phyloP scores from a whole-genome alignment of 1,140 invertebrate species.

The Scaptomyza graminum region DNA sequence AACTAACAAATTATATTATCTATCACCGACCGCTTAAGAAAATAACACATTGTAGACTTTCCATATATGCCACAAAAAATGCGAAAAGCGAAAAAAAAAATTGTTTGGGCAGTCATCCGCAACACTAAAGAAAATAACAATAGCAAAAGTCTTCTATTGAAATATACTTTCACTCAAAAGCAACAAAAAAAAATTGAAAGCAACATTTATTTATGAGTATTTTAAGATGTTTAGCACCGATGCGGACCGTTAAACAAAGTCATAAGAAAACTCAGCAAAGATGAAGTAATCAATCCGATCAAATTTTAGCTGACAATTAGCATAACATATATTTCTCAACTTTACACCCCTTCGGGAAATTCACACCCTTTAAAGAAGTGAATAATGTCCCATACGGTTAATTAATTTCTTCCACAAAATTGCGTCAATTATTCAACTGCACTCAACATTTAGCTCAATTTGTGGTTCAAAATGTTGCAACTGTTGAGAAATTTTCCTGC shows the following conservation, averaged over 20 bases:
- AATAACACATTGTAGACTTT: conserved; percentile 23
- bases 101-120: conserved; percentile 42
- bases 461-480: conserved; percentile 44
- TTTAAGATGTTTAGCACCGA: conserved; percentile 51
- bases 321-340: neutral
- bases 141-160: conserved; percentile 39
- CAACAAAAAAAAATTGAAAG: conserved; percentile 61
- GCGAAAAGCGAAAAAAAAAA: conserved; percentile 39
- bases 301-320: conserved; percentile 14
- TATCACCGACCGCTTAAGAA: conserved; percentile 25
- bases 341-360: conserved; percentile 19
- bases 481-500: conserved; percentile 28
- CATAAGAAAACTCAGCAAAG: conserved; percentile 13
- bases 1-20: conserved; percentile 13
- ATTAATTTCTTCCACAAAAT: conserved; percentile 76
- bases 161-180: conserved; percentile 63
- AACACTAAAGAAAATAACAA: conserved; percentile 39
- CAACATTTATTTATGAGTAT: conserved; percentile 63
- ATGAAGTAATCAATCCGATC: conserved; percentile 28
- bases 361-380: conserved; percentile 36
- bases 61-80: conserved; percentile 12
- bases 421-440: conserved; percentile 60
- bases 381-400: conserved; percentile 40
- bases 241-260: conserved; percentile 57
- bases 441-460: conserved; percentile 3